These are phyloP conservation scores for Peucedramus taeniatus DNA, from an alignment of 2,113 vertebrate species.

Conservation along the genomic window DNA sequence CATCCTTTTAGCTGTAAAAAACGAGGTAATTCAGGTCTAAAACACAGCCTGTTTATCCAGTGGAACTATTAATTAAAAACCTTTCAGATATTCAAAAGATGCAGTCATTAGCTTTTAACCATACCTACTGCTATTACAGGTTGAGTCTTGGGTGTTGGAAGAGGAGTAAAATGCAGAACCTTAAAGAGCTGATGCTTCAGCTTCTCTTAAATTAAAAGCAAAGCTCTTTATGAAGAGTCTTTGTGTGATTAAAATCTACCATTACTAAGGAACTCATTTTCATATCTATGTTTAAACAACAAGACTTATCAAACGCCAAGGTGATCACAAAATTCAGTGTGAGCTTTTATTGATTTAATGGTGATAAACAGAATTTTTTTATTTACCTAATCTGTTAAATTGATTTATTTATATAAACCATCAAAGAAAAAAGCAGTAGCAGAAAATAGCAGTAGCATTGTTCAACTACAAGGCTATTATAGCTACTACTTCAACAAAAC, in stretches of 20 bases:
- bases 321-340: neutral
- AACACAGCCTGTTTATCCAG: neutral
- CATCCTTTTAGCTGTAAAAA: neutral
- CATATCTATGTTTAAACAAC: neutral
- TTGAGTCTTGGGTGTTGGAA: neutral
- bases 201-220: neutral
- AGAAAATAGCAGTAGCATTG: neutral
- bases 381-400: neutral
- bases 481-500: neutral
- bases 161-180: neutral
- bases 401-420: neutral
- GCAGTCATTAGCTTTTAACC: neutral
- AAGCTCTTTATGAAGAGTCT: neutral
- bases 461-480: neutral
- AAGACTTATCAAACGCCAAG: neutral
- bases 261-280: neutral
- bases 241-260: neutral
- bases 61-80: neutral
- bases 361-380: neutral
- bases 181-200: neutral
- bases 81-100: neutral
- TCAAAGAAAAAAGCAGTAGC: neutral
- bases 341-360: neutral
- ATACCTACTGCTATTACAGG: neutral
- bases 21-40: neutral